Evolutionary conservation across 2,888 invertebrate species (phyloP), one percentile per base, ranked within the genome.

Genomic region (Hemaris fuciformis): DNA sequence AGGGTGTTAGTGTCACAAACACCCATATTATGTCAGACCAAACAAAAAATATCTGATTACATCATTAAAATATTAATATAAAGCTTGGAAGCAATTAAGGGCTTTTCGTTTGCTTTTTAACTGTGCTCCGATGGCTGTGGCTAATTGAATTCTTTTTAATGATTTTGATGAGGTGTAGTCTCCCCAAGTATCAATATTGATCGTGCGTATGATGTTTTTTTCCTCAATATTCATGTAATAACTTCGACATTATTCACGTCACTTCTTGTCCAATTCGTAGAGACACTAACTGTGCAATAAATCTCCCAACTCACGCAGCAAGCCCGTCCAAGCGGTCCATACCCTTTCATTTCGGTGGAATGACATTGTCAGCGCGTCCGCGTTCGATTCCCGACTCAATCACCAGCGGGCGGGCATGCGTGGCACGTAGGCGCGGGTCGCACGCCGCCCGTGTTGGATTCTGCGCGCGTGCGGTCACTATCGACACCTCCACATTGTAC

Each of bases 221-320:
- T 18, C 20, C 45, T 20, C 20, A 22, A 45, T 22, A 7, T 2
- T 3, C 10, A 7, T 25, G 38, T 10, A 13, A 38, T 38, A 27
- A 27, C n/a, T 38, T 38, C n/a, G 38, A 38, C 5, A 38, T 25
- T 25, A 48, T 18, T 3, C 25, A 5, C 7, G 48, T n/a, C n/a
- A 4, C 6, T 22, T 45, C 45, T 5, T 25, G n/a, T 13, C 7
- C 10, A 53, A 27, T 10, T 18, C 8, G 18, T 18, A 5, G 10
- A 53, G 31, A 53, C 53, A 53, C 43, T 53, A n/a, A 27, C 27
- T 20, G 5, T 31, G 27, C 45, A 53, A 53, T 53, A 53, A 53
- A 53, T 18, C 27, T 7, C 18, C 27, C 22, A 23, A 23, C 22
- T 53, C 53, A 53, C 53, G 53, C 53, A 18, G 15, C 10, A 53